Evolutionary conservation across 2,797 vertebrate species (phyloP).

Genomic region (Enoplosus armatus): DNA sequence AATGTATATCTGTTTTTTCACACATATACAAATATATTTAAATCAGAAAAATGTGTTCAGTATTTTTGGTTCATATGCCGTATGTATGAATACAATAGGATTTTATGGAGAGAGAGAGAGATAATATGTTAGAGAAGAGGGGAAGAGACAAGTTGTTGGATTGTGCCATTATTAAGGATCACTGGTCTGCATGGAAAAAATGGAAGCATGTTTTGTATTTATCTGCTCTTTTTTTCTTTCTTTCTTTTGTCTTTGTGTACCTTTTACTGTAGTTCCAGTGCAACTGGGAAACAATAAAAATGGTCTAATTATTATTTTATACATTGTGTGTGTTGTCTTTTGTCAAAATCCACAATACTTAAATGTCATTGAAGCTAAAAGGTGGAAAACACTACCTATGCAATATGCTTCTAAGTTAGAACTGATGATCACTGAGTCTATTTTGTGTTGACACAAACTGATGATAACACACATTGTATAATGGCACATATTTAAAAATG

Average conservation of each 20-base stretch:
- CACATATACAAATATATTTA: neutral
- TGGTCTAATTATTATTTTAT: conserved; percentile 24
- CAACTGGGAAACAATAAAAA: conserved; percentile 64
- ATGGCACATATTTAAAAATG: neutral
- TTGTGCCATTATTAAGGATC: conserved; percentile 25
- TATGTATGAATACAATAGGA: conserved; percentile 15
- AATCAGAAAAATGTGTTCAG: conserved; percentile 10
- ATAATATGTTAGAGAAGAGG: conserved; percentile 42
- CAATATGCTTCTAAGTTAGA: neutral
- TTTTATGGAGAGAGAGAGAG: conserved; percentile 19
- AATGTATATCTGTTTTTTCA: neutral
- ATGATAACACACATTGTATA: neutral
- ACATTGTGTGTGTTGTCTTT: neutral
- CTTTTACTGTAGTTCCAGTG: conserved; percentile 49
- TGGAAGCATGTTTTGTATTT: conserved; percentile 42
- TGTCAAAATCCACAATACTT: neutral
- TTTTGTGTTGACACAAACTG: too few relatives aligned
- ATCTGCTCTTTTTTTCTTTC: too few relatives aligned
- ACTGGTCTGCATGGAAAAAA: conserved; percentile 32
- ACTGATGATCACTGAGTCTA: neutral
- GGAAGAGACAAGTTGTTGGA: conserved; percentile 27
- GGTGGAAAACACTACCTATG: accelerated
- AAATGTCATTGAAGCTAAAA: neutral
- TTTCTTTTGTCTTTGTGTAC: conserved; percentile 27
- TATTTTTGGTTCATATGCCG: conserved; percentile 20